Conservation (phyloP, 1,140 invertebrate genomes). For the Battus philenor region DNA sequence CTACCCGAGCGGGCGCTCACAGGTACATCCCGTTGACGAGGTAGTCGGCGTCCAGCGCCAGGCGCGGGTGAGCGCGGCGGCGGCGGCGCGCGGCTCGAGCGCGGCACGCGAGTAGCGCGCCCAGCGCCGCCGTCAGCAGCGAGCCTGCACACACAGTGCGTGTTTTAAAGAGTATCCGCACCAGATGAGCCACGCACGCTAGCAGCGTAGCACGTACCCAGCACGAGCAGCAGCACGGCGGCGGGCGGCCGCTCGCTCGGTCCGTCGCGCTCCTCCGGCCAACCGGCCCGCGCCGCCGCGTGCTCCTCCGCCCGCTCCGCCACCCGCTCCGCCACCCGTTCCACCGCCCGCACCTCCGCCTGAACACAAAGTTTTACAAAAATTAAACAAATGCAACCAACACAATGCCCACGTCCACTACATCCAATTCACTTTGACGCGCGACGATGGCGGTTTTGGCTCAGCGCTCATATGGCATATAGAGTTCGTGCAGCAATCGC, state of each 20-base stretch:
- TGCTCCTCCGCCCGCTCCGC: conserved; percentile 4
- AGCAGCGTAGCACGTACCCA: conserved; percentile 75
- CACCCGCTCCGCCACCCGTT: too few relatives aligned
- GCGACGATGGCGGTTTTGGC: too few relatives aligned
- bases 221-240: conserved; percentile 89
- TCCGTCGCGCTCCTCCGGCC: conserved; percentile 75
- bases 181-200: background rate
- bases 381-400: too few relatives aligned
- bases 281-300: conserved; percentile 22
- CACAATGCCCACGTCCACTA: too few relatives aligned
- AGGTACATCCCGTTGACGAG: conserved; percentile 98
- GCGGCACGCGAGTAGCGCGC: conserved; percentile 87
- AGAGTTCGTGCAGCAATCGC: too few relatives aligned
- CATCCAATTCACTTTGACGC: too few relatives aligned
- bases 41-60: conserved; percentile 96
- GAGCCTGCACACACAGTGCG: conserved; percentile 73
- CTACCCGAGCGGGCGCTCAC: conserved; percentile 70
- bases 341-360: background rate
- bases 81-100: conserved; percentile 83
- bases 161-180: background rate
- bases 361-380: too few relatives aligned
- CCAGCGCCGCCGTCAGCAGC: conserved; percentile 78
- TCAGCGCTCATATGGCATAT: too few relatives aligned
- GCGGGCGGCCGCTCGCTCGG: conserved; percentile 83
- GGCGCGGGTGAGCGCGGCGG: conserved; percentile 87